A percentile compares a stretch with the other conserved stretches of the same genome.
These are phyloP conservation scores for Nasua narica DNA, from an alignment of 2,797 vertebrate species.

Conservation along the genomic window DNA sequence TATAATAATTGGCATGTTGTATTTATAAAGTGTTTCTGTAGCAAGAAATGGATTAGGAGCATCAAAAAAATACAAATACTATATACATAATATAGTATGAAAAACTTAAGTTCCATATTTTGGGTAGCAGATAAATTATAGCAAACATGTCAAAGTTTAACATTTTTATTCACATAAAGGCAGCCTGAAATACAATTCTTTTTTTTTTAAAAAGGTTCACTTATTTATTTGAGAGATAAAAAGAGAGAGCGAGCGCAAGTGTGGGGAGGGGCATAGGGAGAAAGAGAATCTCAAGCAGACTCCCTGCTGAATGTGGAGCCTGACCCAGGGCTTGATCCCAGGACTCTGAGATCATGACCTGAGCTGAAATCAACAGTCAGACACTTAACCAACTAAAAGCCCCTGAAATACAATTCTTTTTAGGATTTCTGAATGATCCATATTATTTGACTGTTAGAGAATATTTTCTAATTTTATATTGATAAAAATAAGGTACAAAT, in stretches of 20 bases:
- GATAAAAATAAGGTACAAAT: background rate
- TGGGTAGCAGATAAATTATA: background rate
- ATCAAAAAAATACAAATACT: background rate
- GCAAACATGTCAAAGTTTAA: background rate
- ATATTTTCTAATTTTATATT: background rate
- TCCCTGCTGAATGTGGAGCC: too few species aligned
- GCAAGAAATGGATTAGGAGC: background rate
- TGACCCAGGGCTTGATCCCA: too few species aligned
- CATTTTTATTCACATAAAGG: background rate
- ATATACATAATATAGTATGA: background rate
- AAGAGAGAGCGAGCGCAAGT: too few species aligned
- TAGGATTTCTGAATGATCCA: background rate
- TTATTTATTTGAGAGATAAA: too few species aligned
- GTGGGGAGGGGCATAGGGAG: too few species aligned
- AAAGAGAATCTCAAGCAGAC: too few species aligned
- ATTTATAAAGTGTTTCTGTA: background rate
- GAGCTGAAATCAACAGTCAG: too few species aligned
- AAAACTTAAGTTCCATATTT: background rate
- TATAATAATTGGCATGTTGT: background rate
- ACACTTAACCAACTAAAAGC: too few species aligned
- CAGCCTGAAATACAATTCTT: background rate
- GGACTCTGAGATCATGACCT: too few species aligned
- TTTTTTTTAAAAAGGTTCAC: background rate
- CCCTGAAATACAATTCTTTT: background rate
- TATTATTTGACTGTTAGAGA: background rate